Base-by-base conservation (phyloP, 2,888 invertebrate genomes). In the Melipona beecheii region DNA sequence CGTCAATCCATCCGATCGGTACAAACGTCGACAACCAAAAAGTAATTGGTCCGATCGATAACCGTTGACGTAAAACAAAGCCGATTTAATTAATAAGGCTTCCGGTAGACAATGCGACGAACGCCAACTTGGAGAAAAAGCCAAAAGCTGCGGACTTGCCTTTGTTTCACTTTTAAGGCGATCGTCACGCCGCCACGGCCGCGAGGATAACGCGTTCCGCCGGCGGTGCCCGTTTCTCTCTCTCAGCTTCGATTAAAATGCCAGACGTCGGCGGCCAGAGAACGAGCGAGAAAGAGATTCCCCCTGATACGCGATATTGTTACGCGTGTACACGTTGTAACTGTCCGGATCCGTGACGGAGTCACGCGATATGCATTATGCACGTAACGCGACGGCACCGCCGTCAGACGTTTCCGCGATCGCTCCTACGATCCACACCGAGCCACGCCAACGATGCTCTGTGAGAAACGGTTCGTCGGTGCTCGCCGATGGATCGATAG, bases 321-420 rank as follows among this genome's bases (percentile, higher is more conserved):
- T 89, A 89, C 89, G 90, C 90, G 89, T 89, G 89, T 89, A 89
- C 89, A 89, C 83, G 88, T 88, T 89, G 89, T 89, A 89, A 89
- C 89, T 89, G 89, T 89, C 89, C 89, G 88, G 89, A 88, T 89
- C 89, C 89, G 88, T 89, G 89, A 89, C 89, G 88, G 70, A 90
- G 89, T 90, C 90, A 90, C 90, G 90, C 90, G 90, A 90, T 90
- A 89, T 90, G 90, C 90, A 90, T 90, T 90, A 90, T 90, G 90
- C 89, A 90, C 86, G 90, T 89, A 90, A 89, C 85, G 84, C 85
- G 75, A 77, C 78, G 69, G 76, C 70, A 69, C 50, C 79, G 74
- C 80, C 81, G 80, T 81, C 86, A 86, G 88, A 87, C 88, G 90
- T 90, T 90, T 90, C 90, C 89, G 89, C 87, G 83, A 88, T 87